phyloP scores from a whole-genome alignment of 2,888 invertebrate genomes.

The Eurytoma adleriae region DNA sequence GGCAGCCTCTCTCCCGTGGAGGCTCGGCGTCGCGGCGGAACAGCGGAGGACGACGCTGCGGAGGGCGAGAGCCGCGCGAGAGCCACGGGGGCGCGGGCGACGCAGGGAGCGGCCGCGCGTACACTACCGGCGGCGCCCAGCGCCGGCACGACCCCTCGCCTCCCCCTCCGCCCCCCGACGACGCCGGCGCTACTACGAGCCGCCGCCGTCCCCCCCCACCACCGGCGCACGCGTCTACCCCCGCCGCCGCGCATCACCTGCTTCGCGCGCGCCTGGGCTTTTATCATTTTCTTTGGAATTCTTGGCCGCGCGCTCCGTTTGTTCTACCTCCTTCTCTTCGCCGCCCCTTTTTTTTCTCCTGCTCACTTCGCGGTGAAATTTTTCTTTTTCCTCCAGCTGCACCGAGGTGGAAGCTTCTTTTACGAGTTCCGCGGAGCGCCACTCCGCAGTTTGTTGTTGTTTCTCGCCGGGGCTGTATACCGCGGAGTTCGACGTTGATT shows the following conservation, averaged over 20 bases:
- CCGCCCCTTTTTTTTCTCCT: too few relatives aligned
- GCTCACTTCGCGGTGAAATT: too few relatives aligned
- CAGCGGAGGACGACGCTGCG: neutral
- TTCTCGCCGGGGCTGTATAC: too few relatives aligned
- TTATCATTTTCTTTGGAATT: constrained; percentile 12
- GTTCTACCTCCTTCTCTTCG: constrained; percentile 10
- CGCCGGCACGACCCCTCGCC: constrained; percentile 10
- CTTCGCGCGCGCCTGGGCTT: neutral
- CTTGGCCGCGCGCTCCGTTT: constrained; percentile 33
- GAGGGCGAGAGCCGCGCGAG: constrained; percentile 57
- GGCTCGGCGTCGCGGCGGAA: neutral
- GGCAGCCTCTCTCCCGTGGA: too few relatives aligned
- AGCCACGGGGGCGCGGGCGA: constrained; percentile 65
- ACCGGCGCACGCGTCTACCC: neutral
- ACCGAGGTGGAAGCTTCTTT: too few relatives aligned
- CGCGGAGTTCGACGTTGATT: too few relatives aligned
- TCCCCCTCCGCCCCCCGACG: constrained; percentile 2
- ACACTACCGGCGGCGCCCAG: constrained; percentile 66
- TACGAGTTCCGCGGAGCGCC: too few relatives aligned
- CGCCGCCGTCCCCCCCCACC: constrained; percentile 1
- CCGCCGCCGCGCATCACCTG: neutral
- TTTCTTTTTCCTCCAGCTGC: too few relatives aligned
- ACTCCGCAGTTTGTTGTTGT: too few relatives aligned
- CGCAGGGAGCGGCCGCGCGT: constrained; percentile 75
- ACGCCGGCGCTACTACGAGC: constrained; percentile 11